Base-by-base conservation (phyloP, 2,797 vertebrate species). In the Sternarchorhynchus goeldii region DNA sequence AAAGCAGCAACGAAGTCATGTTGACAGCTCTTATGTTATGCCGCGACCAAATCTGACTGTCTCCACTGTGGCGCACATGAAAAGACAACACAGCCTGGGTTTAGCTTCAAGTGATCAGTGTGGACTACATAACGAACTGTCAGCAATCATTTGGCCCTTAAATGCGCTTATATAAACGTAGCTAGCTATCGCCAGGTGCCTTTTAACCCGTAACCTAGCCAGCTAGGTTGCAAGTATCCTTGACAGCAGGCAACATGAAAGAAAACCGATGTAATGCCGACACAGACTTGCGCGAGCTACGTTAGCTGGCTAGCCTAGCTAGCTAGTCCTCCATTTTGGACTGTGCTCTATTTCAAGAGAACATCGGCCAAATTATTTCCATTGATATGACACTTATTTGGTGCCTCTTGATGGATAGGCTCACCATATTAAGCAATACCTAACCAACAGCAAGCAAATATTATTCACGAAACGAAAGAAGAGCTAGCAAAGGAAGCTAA, bases 1-100 rank as follows among this genome's bases (percentile, higher is more conserved):
- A 72, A 20, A 69, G n/a, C 34, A 58, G 60, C 65, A 77, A 39
- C 66, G 71, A 69, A 78, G 74, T 36, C 83, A 20, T 77, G 55
- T 68, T 90, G 89, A 89, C 90, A 89, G 86, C 85, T 84, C 79
- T 25, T 64, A 45, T 7, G 70, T 70, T 12, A 14, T 70, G 66
- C 50, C 62, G 84, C 81, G 78, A 84, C 84, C 85, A 87, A 90
- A 89, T 87, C 20, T 89, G 91, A 85, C 82, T 77, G 84, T 81
- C 84, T 76, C 84, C 81, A 84, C 83, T 86, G 88, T 85, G 84
- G 86, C 88, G 89, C 88, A 86, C 81, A 79, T 78, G 69, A 83
- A 81, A 82, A 81, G 72, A 68, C 69, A 66, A 65, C 62, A 78
- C 84, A 70, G 73, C 66, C 77, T 82, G 75, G 80, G n/a, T 34